A percentile compares a stretch with the other conserved stretches of the same genome.
These are phyloP conservation scores for Sanderia malayensis DNA, from an alignment of 30 jellyfish, hydroid and myxozoan species.

Conservation along the genomic window DNA sequence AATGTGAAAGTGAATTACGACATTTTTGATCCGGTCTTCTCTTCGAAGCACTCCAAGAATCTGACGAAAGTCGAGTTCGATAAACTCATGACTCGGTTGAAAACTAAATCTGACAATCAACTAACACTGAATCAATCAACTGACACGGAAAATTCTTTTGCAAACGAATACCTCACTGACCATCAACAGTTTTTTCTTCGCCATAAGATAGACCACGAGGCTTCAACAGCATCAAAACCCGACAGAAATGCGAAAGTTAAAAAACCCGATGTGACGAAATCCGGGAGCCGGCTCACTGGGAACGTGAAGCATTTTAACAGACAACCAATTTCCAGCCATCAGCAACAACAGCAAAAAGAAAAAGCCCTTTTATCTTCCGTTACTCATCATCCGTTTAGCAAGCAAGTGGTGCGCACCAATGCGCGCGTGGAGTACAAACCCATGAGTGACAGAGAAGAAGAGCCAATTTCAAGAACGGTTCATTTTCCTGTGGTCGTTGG, in stretches of 20 bases:
- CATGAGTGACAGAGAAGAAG: background rate
- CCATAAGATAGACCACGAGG: conserved; percentile 12
- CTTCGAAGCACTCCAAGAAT: conserved; percentile 12
- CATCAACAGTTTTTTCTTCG: conserved; percentile 41
- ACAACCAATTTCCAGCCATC: too few species aligned
- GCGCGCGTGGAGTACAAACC: background rate
- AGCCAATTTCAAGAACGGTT: background rate
- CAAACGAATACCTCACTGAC: background rate
- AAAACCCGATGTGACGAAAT: background rate
- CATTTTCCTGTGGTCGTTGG: background rate
- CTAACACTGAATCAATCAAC: too few species aligned
- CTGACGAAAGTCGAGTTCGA: conserved; percentile 23
- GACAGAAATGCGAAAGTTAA: background rate
- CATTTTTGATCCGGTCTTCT: conserved; percentile 48
- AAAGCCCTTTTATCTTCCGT: background rate
- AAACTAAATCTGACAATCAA: background rate
- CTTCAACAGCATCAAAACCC: background rate
- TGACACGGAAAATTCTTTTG: background rate
- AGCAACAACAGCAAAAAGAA: background rate
- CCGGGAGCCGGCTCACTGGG: background rate
- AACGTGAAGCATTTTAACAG: background rate
- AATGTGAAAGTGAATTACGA: conserved; percentile 34
- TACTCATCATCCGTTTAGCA: background rate
- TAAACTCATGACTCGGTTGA: background rate
- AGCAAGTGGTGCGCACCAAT: background rate